Conservation (phyloP, 2,113 vertebrate species). For the Dipodomys spectabilis region DNA sequence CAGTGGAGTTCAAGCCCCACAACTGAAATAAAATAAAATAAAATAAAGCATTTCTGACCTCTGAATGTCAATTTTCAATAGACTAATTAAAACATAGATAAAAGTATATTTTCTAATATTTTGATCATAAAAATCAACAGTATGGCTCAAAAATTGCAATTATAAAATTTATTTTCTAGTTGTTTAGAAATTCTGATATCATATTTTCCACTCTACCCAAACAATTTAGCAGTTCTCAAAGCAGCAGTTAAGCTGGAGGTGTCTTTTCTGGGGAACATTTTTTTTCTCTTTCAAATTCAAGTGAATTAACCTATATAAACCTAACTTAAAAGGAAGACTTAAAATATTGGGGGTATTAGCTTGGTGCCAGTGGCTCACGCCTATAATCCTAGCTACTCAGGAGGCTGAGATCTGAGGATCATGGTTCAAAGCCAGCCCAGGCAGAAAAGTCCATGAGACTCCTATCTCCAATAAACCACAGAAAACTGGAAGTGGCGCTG, state of each 20-base stretch:
- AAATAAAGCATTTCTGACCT: slow-evolving; percentile 60
- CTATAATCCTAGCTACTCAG: too few species aligned
- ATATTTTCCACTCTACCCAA: slow-evolving; percentile 18
- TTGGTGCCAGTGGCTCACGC: too few species aligned
- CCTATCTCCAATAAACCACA: too few species aligned
- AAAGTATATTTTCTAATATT: slow-evolving; percentile 61
- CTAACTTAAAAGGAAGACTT: slow-evolving; percentile 27
- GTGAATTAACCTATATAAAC: slow-evolving; percentile 11
- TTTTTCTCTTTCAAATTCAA: slow-evolving; percentile 50
- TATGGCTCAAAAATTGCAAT: slow-evolving; percentile 40
- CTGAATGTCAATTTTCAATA: slow-evolving; percentile 73
- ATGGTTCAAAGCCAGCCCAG: too few species aligned
- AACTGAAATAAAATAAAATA: too few species aligned
- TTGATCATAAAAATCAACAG: slow-evolving; percentile 60
- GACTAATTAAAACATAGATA: slow-evolving; percentile 79
- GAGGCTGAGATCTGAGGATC: too few species aligned
- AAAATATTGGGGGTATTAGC: neutral
- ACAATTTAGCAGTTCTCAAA: slow-evolving; percentile 41
- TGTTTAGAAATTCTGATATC: slow-evolving; percentile 39
- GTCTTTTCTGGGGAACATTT: slow-evolving; percentile 54
- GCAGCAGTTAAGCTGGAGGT: neutral
- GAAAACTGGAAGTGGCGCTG: too few species aligned
- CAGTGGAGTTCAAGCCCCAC: too few species aligned
- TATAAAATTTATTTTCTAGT: slow-evolving; percentile 69
- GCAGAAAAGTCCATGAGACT: too few species aligned